phyloP scores from a whole-genome alignment of 2,797 vertebrate species.

The Vespertilio murinus region DNA sequence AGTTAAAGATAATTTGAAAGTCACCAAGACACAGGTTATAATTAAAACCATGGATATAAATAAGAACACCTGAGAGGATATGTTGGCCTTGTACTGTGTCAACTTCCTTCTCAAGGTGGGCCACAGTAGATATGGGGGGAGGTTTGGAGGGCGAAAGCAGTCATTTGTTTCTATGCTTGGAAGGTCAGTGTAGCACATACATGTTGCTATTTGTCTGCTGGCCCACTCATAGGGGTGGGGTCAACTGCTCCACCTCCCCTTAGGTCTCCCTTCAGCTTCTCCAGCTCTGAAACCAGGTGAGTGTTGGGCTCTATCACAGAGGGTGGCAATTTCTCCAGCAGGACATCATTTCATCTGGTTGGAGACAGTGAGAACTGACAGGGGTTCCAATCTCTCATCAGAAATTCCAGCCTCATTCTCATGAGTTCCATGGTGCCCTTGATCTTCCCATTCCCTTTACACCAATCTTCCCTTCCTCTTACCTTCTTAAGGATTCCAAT shows the following conservation, averaged over 20 bases:
- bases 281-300: not conserved
- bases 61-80: not conserved
- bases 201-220: not conserved
- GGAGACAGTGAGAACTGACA: not conserved
- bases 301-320: not conserved
- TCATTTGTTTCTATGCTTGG: not conserved
- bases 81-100: not conserved
- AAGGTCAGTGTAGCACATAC: not conserved
- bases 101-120: not conserved
- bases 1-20: not conserved
- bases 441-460: not conserved
- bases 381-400: not conserved
- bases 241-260: rapidly evolving
- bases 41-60: not conserved
- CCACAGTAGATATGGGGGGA: not conserved
- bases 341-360: too few species aligned
- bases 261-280: not conserved
- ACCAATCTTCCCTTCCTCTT: not conserved
- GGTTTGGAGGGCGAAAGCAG: not conserved
- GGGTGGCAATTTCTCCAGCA: not conserved
- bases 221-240: not conserved
- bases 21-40: not conserved
- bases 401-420: not conserved
- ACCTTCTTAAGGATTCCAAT: not conserved
- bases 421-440: not conserved